Evolutionary conservation across 1,140 invertebrate species (phyloP).

Genomic region (Zaprionus lachaisei): DNA sequence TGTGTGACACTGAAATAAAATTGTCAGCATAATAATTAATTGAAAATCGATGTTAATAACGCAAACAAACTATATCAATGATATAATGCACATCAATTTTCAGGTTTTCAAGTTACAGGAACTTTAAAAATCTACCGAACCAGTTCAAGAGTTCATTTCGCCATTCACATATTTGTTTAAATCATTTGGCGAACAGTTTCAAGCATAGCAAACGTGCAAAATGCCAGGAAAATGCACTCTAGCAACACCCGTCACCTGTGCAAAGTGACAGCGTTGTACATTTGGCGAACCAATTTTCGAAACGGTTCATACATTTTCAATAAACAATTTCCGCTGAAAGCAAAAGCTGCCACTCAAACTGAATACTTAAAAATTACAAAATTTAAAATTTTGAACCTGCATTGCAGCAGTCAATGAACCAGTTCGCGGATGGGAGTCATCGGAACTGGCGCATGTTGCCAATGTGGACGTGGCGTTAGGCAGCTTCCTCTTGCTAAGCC

Average conservation of each 20-base stretch:
- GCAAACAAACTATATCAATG: not conserved
- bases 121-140: no score
- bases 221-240: not conserved
- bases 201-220: not conserved
- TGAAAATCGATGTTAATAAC: not conserved
- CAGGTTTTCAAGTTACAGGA: no score
- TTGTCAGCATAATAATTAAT: no score
- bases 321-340: conserved; percentile 4
- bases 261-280: not conserved
- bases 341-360: not conserved
- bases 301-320: conserved; percentile 5
- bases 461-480: not conserved
- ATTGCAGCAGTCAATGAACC: not conserved
- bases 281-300: not conserved
- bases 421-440: not conserved
- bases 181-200: not conserved
- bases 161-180: not conserved
- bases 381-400: not conserved
- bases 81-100: not conserved
- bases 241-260: not conserved
- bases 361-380: not conserved
- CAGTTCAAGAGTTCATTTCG: no score
- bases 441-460: not conserved
- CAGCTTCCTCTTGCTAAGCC: not conserved
- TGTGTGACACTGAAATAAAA: no score